Base-by-base conservation (phyloP, 1,140 invertebrate species). In the Copidosoma floridanum region DNA sequence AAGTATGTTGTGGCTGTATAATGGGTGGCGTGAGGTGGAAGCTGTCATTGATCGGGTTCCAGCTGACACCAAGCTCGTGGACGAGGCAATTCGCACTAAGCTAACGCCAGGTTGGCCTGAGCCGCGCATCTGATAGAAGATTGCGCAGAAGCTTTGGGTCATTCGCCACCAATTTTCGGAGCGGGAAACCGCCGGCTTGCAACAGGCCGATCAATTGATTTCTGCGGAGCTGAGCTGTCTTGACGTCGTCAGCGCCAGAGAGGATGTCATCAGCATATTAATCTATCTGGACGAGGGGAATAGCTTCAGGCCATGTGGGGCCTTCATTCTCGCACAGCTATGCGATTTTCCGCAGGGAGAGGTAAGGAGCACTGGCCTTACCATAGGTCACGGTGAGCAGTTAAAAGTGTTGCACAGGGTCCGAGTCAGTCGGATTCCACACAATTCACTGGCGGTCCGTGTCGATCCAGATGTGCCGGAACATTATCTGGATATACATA, bases 121-220 rank as follows among this genome's bases (percentile, higher is more conserved):
- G 29, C 3, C 29, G 18, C 2, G 32, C 48, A 12, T 35, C 48
- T 12, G 10, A 5, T 4, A 32, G 48, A 2, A 51, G 27, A 12
- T 23, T 20, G 3, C 43, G 3, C 3, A 55, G 14, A 0, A 54
- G n/a, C 4, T 2, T 1, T 1, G 20, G 1, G 37, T 55, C 12
- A 60, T 50, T 67, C 8, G 50, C 16, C 0, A 18, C n/a, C 48
- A 57, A 67, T 20, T 67, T 67, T 0, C 10, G 3, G 0, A 67
- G 12, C 1, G 29, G 43, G 3, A 67, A 63, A 2, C 66, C 57
- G 54, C 60, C 65, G 16, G 60, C 53, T 21, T 0, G 29, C 41
- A 48, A 57, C 0, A 61, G 46, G 0, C 14, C 1, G 0, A 5
- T 50, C 0, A 67, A 1, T 35, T 65, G 52, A 0, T 20, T 2